Conservation (phyloP, 2,888 invertebrate species). For the Meiosimyza platycephala region DNA sequence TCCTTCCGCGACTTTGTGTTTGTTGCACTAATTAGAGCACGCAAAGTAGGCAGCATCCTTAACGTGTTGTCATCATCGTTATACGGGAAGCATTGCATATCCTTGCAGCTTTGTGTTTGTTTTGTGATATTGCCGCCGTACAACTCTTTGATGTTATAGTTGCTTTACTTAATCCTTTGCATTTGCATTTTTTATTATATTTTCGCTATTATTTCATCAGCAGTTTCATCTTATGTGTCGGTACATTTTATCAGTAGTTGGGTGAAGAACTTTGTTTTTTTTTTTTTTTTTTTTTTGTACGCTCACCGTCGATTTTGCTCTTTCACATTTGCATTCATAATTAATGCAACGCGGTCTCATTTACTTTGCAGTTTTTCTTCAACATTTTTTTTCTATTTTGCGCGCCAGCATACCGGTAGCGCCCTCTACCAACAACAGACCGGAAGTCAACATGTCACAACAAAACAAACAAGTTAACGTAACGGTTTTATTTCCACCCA, state of each 20-base stretch:
- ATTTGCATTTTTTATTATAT: slow-evolving; percentile 17
- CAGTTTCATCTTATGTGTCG: slow-evolving; percentile 2
- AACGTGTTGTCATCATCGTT: no score
- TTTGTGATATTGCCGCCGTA: no score
- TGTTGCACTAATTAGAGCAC: no score
- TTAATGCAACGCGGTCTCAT: slow-evolving; percentile 40
- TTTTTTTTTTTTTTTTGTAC: no score
- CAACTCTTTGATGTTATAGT: not conserved
- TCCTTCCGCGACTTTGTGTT: no score
- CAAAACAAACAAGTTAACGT: slow-evolving; percentile 5
- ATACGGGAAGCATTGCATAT: no score
- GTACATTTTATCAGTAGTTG: not conserved
- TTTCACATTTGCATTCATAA: slow-evolving; percentile 46
- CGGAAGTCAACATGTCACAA: slow-evolving; percentile 14
- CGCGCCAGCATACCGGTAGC: not conserved
- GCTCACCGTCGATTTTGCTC: not conserved
- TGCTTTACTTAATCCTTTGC: not conserved
- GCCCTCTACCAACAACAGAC: slow-evolving; percentile 5
- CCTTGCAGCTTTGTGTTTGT: no score
- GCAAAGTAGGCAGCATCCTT: no score
- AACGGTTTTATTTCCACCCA: not conserved
- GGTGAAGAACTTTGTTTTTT: no score
- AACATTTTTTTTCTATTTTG: no score
- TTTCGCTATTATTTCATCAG: not conserved
- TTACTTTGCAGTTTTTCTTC: slow-evolving; percentile 14